Evolutionary conservation across 2,113 vertebrate species (phyloP), one percentile per base, ranked within the genome.

Genomic region (Ovibos moschatus): DNA sequence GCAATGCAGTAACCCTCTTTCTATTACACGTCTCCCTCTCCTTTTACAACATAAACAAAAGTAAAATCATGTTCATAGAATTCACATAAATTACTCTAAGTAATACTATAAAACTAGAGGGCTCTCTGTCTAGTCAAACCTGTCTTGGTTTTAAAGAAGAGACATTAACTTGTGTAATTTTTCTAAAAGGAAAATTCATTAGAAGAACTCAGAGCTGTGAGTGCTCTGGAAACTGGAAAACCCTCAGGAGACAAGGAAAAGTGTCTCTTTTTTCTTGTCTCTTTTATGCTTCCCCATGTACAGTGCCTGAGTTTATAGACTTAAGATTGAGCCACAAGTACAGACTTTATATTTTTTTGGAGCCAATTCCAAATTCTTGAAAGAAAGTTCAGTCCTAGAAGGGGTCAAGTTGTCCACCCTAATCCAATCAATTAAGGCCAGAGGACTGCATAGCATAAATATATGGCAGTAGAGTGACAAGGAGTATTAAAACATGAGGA

Each of bases 161-260:
- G 40, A 76, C 12, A 76, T 27, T 40, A 92, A 83, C 25, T n/a
- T 94, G n/a, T 67, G 25, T 50, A n/a, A 25, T 71, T 30, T 82
- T 95, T 95, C 53, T 82, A 82, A 86, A 81, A 94, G 51, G 23
- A 97, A 94, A 89, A 82, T 62, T 51, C 84, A 81, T 50, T 86
- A 30, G 51, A 60, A 90, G 43, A 17, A 81, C 50, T 43, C 21
- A 91, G 62, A 87, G 92, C 33, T 55, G 6, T 55, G n/a, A 45
- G 27, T 55, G 36, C 74, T 87, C 74, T 95, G 92, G 45, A 33
- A 92, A 43, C 60, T 57, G 30, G 82, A 91, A 89, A 94, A 58
- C 15, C n/a, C 50, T 87, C 43, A 50, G 57, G 51, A 58, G 55
- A 78, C 53, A 64, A 79, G 36, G 13, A 76, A 57, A 57, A 64